Percentiles rank a stretch among this genome's conserved stretches.
These are phyloP conservation scores for Xanthorhoe spadicearia DNA, from an alignment of 2,888 invertebrate species.

Conservation along the genomic window DNA sequence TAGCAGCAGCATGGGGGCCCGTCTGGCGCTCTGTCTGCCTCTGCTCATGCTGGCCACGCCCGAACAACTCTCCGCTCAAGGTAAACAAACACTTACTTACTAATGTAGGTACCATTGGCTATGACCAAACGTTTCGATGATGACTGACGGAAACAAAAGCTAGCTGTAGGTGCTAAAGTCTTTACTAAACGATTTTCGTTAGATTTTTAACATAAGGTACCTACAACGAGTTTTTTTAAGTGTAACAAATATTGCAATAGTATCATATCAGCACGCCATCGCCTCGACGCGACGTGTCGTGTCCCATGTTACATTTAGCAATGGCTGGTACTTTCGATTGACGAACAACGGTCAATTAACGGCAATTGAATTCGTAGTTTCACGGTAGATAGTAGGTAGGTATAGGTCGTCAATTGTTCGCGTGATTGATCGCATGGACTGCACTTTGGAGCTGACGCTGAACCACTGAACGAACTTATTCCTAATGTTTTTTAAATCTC, in stretches of 20 bases:
- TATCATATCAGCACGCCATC: conserved; percentile 1
- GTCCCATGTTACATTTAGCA: conserved; percentile 28
- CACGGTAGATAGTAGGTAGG: conserved; percentile 23
- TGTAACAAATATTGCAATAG: neutral
- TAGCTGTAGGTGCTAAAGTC: too few relatives aligned
- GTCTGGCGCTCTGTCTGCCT: conserved; percentile 59
- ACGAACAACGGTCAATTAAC: conserved; percentile 32
- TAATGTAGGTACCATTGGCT: too few relatives aligned
- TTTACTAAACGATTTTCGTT: neutral
- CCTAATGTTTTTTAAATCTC: too few relatives aligned
- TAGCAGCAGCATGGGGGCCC: conserved; percentile 60
- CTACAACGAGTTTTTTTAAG: neutral
- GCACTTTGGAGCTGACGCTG: conserved; percentile 31
- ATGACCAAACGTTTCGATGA: too few relatives aligned
- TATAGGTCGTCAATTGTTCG: conserved; percentile 24
- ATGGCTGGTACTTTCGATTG: conserved; percentile 34
- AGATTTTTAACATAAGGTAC: too few relatives aligned
- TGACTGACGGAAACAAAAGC: neutral
- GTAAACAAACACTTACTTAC: conserved; percentile 34
- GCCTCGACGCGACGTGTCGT: conserved; percentile 16
- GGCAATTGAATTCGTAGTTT: conserved; percentile 28
- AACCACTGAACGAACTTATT: neutral
- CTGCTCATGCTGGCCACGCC: conserved; percentile 53
- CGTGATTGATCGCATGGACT: conserved; percentile 35
- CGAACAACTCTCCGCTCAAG: conserved; percentile 48